Base-by-base conservation (phyloP, 2,888 invertebrate genomes). In the Schizotus pectinicornis region DNA sequence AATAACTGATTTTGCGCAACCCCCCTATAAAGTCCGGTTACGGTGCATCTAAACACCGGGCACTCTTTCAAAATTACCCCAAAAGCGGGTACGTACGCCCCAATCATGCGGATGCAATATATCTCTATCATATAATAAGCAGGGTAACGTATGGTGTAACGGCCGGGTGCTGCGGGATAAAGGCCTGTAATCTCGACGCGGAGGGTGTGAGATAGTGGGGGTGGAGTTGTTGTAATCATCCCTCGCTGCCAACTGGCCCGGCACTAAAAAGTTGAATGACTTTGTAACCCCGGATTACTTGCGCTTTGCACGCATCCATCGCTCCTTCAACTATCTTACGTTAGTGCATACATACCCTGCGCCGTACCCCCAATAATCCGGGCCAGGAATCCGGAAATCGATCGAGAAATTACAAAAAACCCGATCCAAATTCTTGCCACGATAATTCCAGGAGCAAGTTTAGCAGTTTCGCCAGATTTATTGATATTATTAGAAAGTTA, bases 81-180 rank as follows among this genome's bases (percentile, higher is more conserved):
- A 70, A 70, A 72, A 69, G 71, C 69, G 67, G 66, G 64, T 13
- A 13, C 51, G 56, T 70, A 67, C 65, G 67, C 68, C 71, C 68
- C 67, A 70, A 72, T 69, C 73, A 70, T 68, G 73, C 72, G 70
- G 69, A 68, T 66, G 73, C 69, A 68, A 76, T 76, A 74, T 75
- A 76, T 77, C 75, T 76, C 75, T 73, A 77, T 77, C 76, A 73
- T 74, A 74, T 74, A 76, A 75, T 76, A 74, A 73, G 69, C 68
- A 68, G 68, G 61, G 74, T 71, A 74, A 74, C 74, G 73, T 72
- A 74, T 75, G 73, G 70, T 71, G 69, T 68, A 68, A 69, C 68
- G 67, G 71, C 66, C 63, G 62, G 62, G 65, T 65, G 71, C 63
- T 69, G 69, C 62, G 62, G 71, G 69, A 73, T 70, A 70, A 73